phyloP scores from a whole-genome alignment of 2,797 vertebrate genomes.

The Enoplosus armatus region DNA sequence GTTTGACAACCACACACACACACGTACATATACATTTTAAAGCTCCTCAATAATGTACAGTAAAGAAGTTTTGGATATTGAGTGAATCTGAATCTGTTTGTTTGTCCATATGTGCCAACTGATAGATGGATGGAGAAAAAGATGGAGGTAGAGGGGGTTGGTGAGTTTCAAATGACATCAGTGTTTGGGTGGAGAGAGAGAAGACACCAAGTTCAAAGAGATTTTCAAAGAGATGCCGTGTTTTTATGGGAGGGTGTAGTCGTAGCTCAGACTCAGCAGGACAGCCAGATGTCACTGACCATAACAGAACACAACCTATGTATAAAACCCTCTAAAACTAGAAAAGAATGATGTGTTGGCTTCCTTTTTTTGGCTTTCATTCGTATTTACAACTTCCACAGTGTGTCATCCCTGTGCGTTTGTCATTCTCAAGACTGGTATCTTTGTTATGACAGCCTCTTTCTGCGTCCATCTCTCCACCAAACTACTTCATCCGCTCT shows the following conservation, averaged over 20 bases:
- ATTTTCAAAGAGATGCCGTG: constrained; percentile 50
- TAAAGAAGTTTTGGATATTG: constrained; percentile 4
- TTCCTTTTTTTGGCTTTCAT: constrained; percentile 35
- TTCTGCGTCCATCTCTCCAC: not conserved
- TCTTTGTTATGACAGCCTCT: constrained; percentile 3
- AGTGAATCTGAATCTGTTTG: constrained; percentile 28
- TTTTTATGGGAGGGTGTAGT: constrained; percentile 66
- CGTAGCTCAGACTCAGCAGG: constrained; percentile 45
- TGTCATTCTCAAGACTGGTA: not conserved
- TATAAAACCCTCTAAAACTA: constrained; percentile 36
- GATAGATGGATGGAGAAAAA: constrained; percentile 19
- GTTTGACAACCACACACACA: constrained; percentile 15
- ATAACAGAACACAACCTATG: constrained; percentile 48
- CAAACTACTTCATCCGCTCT: not conserved
- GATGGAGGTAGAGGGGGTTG: not conserved
- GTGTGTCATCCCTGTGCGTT: constrained; percentile 17
- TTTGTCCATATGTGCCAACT: constrained; percentile 38
- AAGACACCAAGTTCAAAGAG: constrained; percentile 53
- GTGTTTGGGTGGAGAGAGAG: constrained; percentile 36
- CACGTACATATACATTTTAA: not conserved
- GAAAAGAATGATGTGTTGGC: constrained; percentile 42
- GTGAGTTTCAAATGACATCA: constrained; percentile 55
- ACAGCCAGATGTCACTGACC: constrained; percentile 66
- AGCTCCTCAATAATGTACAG: not conserved
- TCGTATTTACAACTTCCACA: constrained; percentile 35